Evolutionary conservation across 2,888 invertebrate genomes (phyloP).

Genomic region (Parochlus steinenii): DNA sequence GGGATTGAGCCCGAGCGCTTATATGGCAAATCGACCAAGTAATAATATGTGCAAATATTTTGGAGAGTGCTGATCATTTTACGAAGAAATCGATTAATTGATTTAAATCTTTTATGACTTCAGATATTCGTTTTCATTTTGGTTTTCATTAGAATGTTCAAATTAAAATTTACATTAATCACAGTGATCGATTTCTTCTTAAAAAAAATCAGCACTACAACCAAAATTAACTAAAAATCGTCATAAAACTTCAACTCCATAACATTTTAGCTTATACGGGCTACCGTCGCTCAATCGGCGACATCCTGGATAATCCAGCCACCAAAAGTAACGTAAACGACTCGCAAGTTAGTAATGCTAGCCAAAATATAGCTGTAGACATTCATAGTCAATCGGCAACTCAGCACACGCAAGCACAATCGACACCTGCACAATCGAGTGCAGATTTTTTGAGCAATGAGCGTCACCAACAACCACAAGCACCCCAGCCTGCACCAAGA

Average conservation of each 20-base stretch:
- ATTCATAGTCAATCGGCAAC: slow-evolving; percentile 20
- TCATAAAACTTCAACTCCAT: background rate
- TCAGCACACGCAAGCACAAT: slow-evolving; percentile 7
- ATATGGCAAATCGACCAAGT: slow-evolving; percentile 52
- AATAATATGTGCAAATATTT: slow-evolving; percentile 12
- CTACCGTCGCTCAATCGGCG: slow-evolving; percentile 41
- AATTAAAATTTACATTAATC: slow-evolving; percentile 3
- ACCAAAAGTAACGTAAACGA: slow-evolving; percentile 5
- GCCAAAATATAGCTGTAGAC: slow-evolving; percentile 6
- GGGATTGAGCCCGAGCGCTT: slow-evolving; percentile 43
- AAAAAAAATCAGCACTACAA: slow-evolving; percentile 1
- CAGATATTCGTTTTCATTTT: background rate
- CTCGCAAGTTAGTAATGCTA: no score
- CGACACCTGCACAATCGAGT: no score
- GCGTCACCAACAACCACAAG: slow-evolving; percentile 19
- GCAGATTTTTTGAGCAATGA: no score
- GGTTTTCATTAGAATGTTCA: background rate
- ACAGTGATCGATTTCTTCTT: background rate
- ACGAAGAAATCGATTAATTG: no score
- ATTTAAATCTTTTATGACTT: background rate
- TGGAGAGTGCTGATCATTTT: no score
- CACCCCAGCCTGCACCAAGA: slow-evolving; percentile 29
- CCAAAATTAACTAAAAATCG: background rate
- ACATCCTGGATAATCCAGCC: slow-evolving; percentile 18
- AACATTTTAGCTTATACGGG: slow-evolving; percentile 33